Base-by-base conservation (phyloP, 2,113 vertebrate genomes). In the Ammodytes dubius region DNA sequence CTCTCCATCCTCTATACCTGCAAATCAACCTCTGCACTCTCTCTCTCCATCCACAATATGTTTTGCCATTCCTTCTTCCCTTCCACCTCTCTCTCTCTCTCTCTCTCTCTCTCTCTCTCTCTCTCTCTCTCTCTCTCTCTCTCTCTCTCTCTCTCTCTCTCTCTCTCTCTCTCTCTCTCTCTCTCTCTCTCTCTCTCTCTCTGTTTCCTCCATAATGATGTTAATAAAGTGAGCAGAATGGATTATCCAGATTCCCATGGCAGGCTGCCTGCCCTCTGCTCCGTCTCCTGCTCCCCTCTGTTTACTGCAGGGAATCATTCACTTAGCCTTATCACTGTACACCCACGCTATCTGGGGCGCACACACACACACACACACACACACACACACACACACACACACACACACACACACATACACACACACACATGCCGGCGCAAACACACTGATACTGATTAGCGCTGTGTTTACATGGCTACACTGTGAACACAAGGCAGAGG, bases 221-320 rank as follows among this genome's bases (percentile, higher is more conserved):
- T 87, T 89, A 90, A 89, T 93, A 92, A 91, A 89, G 83, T 75
- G 84, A 81, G 67, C 88, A 75, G 80, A 89, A 93, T 90, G 92
- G 79, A 88, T 91, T 84, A 84, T 87, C 88, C 88, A 90, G 87
- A 91, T 91, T 93, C 88, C 89, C 89, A 90, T 91, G 89, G 91
- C 87, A 70, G 81, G 14, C 45, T 74, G 81, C 90, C 87, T 85
- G 83, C 84, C 76, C 86, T 74, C 81, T 57, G 77, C 84, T 81
- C 81, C 11, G 67, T 82, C 84, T 83, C 59, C 82, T 4, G 59
- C 83, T 77, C 57, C 43, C 13, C 47, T 82, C 71, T 89, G 88
- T 90, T 89, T 85, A 83, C 82, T 39, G 47, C 57, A 80, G 81
- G 82, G 81, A 93, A 92, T 88, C 86, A 89, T 90, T 91, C 87